These are phyloP conservation scores for Ips nitidus DNA, from an alignment of 1,140 invertebrate species.

Conservation along the genomic window DNA sequence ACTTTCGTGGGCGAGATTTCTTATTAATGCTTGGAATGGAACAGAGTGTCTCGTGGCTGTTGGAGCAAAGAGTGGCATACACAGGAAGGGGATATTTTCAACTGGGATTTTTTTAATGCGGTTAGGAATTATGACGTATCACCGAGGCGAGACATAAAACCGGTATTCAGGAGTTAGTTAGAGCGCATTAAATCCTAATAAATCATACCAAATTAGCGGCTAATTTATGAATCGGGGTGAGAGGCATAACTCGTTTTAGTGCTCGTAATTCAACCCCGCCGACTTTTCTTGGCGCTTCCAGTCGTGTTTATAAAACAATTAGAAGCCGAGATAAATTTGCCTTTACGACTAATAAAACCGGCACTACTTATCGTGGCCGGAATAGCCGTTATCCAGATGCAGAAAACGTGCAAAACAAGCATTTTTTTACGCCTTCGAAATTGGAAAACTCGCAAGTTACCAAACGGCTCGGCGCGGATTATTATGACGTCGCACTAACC, in stretches of 20 bases:
- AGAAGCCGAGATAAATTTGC: slow-evolving; percentile 32
- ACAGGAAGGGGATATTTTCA: neutral
- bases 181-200: slow-evolving; percentile 40
- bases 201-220: slow-evolving; percentile 41
- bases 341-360: slow-evolving; percentile 33
- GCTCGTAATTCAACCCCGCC: slow-evolving; percentile 34
- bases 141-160: slow-evolving; percentile 38
- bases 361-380: neutral
- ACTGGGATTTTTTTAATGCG: neutral
- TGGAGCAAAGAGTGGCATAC: no score
- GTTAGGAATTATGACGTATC: slow-evolving; percentile 41
- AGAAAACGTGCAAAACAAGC: neutral
- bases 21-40: no score
- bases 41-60: no score
- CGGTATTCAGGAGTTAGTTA: slow-evolving; percentile 36
- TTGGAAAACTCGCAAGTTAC: slow-evolving; percentile 3
- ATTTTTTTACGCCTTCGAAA: no score
- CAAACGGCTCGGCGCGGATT: slow-evolving; percentile 23
- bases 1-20: no score
- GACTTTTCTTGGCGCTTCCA: slow-evolving; percentile 34
- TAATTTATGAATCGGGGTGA: slow-evolving; percentile 39
- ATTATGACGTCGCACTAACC: slow-evolving; percentile 51
- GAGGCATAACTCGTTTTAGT: slow-evolving; percentile 36
- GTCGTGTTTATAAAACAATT: slow-evolving; percentile 38
- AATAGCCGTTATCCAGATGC: neutral